These are phyloP conservation scores for Chamaetylas fuelleborni DNA, from an alignment of 2,113 vertebrate species.

Conservation along the genomic window DNA sequence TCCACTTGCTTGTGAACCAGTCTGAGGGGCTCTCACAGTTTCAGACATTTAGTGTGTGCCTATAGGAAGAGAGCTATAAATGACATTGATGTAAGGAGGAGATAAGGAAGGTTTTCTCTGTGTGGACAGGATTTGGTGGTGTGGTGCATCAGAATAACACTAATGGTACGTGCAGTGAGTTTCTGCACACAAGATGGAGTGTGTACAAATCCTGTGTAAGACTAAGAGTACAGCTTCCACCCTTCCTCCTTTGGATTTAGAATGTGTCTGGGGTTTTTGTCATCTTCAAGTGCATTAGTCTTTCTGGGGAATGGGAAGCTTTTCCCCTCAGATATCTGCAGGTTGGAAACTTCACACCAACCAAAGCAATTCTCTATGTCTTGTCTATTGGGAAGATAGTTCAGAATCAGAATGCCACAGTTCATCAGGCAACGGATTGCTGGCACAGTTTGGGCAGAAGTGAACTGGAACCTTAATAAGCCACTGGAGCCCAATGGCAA, in stretches of 20 bases:
- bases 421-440: neutral
- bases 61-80: neutral
- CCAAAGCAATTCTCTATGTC: neutral
- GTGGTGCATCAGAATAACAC: neutral
- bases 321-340: neutral
- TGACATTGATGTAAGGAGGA: neutral
- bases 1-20: neutral
- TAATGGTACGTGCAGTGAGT: neutral
- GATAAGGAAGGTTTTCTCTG: neutral
- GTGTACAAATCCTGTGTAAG: neutral
- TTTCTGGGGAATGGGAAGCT: neutral
- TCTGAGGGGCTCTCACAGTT: neutral
- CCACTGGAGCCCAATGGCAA: neutral
- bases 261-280: neutral
- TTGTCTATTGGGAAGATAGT: neutral
- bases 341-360: neutral
- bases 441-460: neutral
- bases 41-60: neutral
- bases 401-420: neutral
- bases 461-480: neutral
- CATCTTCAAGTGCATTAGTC: neutral
- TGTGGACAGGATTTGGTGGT: neutral
- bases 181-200: neutral
- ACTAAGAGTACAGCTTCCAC: neutral
- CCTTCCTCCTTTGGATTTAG: neutral